Percentiles rank a stretch among this genome's conserved stretches.
phyloP scores from a whole-genome alignment of 2,888 invertebrate species.

The Entomobrya proxima region DNA sequence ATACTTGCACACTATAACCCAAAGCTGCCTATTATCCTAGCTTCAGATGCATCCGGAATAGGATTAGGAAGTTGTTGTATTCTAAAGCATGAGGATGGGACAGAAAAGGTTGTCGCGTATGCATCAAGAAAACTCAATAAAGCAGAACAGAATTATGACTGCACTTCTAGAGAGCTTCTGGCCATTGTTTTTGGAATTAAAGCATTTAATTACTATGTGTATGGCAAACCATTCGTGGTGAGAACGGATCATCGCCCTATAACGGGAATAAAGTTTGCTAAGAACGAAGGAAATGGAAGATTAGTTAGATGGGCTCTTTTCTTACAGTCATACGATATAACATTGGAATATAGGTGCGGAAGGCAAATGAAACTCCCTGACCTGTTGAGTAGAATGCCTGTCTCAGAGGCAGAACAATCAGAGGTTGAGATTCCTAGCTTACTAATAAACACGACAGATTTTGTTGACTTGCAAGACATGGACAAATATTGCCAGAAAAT shows the following conservation, averaged over 20 bases:
- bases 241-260: slow-evolving; percentile 49
- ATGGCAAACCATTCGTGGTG: no score
- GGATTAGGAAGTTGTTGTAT: slow-evolving; percentile 6
- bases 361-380: slow-evolving; percentile 1
- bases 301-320: slow-evolving; percentile 37
- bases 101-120: slow-evolving; percentile 32
- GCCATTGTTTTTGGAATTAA: slow-evolving; percentile 32
- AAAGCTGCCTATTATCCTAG: background rate
- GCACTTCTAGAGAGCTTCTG: slow-evolving; percentile 41
- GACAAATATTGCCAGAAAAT: background rate
- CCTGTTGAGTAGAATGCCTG: background rate
- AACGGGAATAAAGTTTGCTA: slow-evolving; percentile 24
- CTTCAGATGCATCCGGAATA: background rate
- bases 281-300: slow-evolving; percentile 40
- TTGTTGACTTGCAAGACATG: background rate
- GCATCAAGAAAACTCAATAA: background rate
- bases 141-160: slow-evolving; percentile 30
- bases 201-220: slow-evolving; percentile 22
- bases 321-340: slow-evolving; percentile 33
- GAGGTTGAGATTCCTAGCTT: background rate
- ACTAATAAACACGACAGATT: background rate
- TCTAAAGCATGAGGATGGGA: slow-evolving; percentile 2
- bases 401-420: background rate
- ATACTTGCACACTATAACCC: background rate
- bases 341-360: slow-evolving; percentile 26